These are phyloP conservation scores for Spinibarbus caldwelli DNA, from an alignment of 2,797 vertebrate species.

Conservation along the genomic window DNA sequence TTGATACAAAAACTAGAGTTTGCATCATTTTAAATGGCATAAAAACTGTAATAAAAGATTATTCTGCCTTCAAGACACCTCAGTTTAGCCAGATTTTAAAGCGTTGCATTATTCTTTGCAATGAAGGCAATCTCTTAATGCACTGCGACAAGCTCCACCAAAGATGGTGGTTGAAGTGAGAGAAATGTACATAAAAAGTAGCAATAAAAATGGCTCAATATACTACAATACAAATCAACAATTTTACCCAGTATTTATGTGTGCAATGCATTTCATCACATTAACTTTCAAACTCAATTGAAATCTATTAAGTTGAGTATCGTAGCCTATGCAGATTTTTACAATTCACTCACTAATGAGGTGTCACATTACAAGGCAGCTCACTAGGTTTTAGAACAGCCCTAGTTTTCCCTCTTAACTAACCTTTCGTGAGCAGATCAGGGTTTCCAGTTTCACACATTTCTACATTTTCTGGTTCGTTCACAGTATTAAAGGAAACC, in stretches of 20 bases:
- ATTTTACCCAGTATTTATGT: background rate
- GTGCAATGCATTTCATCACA: background rate
- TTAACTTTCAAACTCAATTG: background rate
- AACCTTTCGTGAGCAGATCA: background rate
- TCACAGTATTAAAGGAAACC: slow-evolving; percentile 75
- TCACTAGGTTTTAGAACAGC: background rate
- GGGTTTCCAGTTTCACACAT: background rate
- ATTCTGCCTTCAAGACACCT: background rate
- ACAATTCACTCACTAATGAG: background rate
- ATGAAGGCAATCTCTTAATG: background rate
- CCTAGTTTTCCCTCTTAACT: background rate
- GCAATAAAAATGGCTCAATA: background rate
- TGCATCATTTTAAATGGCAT: background rate
- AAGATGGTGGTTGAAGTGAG: background rate
- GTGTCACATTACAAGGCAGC: background rate
- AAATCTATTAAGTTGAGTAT: background rate
- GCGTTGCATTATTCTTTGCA: background rate
- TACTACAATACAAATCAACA: too few relatives aligned
- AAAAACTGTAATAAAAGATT: background rate
- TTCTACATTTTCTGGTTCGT: background rate
- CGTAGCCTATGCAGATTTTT: background rate
- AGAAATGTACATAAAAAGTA: background rate
- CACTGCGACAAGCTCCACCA: background rate
- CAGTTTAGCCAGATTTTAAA: background rate
- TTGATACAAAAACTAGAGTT: background rate